Evolutionary conservation across 1,140 invertebrate genomes (phyloP), one percentile per base, ranked within the genome.

Genomic region (Uloborus diversus): DNA sequence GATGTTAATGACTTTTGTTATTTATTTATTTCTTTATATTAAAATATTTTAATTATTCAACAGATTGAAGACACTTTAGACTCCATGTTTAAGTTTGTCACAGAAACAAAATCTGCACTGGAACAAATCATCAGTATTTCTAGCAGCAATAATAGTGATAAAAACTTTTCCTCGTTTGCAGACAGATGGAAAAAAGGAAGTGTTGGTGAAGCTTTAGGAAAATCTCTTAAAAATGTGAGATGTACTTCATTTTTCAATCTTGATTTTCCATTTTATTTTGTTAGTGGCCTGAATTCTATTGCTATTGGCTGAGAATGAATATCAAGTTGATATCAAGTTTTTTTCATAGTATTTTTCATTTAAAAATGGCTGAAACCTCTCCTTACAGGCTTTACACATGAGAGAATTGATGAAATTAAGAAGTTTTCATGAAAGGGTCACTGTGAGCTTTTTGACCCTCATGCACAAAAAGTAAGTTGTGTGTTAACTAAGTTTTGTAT

Each of bases 1-100:
- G n/a, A n/a, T n/a, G n/a, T n/a, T n/a, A n/a, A n/a, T n/a, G n/a
- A n/a, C n/a, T n/a, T n/a, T n/a, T n/a, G n/a, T n/a, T n/a, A n/a
- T n/a, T n/a, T n/a, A n/a, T n/a, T n/a, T n/a, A n/a, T n/a, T n/a
- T n/a, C n/a, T n/a, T n/a, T n/a, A n/a, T n/a, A n/a, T n/a, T n/a
- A n/a, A n/a, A 33, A 61, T 61, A 25, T 69, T 14, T 57, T 11
- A 17, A 78, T 53, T 70, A 62, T 68, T 25, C 79, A 80, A 33
- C 73, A 87, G 89, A 88, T 91, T 81, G 89, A 90, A 84, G 85
- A 84, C 28, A 87, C 89, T 23, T 84, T 90, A 28, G 88, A 90
- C 79, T 88, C 86, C 14, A 81, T 90, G 65, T 89, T 87, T 30
- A 83, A 85, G 28, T 84, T 90, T 80, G 85, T 88, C 25, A 85